Evolutionary conservation across 2,113 vertebrate genomes (phyloP), one percentile per base, ranked within the genome.

Genomic region (Motacilla tschutschensis): DNA sequence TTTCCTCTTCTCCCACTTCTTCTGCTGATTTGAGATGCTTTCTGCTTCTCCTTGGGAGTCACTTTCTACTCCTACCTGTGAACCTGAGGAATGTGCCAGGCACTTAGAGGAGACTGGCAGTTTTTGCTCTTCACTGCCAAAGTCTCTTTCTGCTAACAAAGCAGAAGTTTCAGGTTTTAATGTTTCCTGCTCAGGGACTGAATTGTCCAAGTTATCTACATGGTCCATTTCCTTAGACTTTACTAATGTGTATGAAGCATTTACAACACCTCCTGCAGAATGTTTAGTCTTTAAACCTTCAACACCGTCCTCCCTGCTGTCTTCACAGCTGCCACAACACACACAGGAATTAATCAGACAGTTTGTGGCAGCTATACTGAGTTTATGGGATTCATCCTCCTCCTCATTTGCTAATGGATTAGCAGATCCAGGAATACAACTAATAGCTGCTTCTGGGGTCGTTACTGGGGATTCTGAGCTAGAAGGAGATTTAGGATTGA

Each of bases 301-400:
- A 47, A 80, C 69, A 9, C 89, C 41, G 2, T 99, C 98, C 79
- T 98, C 98, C 51, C 97, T 95, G 88, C 97, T 76, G 70, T 98
- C 98, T 69, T 98, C 97, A 22, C 98, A 99, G 96, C 97, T 98
- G 60, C 98, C 98, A n/a, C 99, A 99, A 95, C 99, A 99, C 71
- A 99, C 98, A 10, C 99, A 99, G 17, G 99, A 99, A 95, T 98
- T 98, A 59, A 99, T 98, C 58, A 99, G 97, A 96, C 98, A 98
- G 94, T 97, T 97, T 81, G 98, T 97, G 93, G 98, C 96, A 63
- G 98, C 95, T 48, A 98, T 90, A 57, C 98, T 91, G 40, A 98
- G 97, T 73, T 95, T 91, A 83, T 97, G 97, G 15, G 98, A 79
- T 63, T 97, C 96, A 20, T 87, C 87, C 18, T 91, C 95, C 15